These are phyloP conservation scores for Ciconia stormi DNA, from an alignment of 2,113 vertebrate genomes.

Conservation along the genomic window DNA sequence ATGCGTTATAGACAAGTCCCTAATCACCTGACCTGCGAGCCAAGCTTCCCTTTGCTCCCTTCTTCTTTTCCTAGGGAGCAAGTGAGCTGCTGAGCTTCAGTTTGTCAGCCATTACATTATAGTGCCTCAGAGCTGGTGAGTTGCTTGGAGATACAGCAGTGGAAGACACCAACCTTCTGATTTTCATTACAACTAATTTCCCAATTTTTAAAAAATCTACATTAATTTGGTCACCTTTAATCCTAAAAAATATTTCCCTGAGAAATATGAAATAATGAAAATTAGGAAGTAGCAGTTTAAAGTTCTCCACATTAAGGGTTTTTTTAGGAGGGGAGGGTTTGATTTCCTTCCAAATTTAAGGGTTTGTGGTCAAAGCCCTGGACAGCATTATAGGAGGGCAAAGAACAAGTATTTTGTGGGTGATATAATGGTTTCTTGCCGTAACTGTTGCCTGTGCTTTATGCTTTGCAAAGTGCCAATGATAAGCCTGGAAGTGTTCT, in stretches of 20 bases:
- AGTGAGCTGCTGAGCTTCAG: not conserved
- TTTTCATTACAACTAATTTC: not conserved
- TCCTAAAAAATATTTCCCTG: not conserved
- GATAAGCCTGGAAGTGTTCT: not conserved
- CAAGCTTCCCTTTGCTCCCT: not conserved
- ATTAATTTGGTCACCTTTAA: not conserved
- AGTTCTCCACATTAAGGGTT: fast-evolving
- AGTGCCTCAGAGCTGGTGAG: not conserved
- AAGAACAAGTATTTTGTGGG: not conserved
- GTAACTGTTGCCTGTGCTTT: not conserved
- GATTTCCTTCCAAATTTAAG: not conserved
- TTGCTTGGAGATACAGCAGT: not conserved
- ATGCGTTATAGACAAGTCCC: not conserved
- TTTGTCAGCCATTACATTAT: not conserved
- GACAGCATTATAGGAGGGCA: not conserved
- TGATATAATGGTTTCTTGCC: not conserved
- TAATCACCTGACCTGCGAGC: not conserved
- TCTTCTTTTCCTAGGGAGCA: not conserved
- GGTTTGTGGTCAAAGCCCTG: not conserved
- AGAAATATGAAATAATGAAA: not conserved
- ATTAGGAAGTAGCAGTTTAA: not conserved
- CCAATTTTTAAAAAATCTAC: not conserved
- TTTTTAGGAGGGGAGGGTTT: not conserved
- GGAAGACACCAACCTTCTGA: not conserved
- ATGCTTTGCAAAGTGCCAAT: not conserved